Base-by-base conservation (phyloP, 2,113 vertebrate genomes). In the Tauraco erythrolophus region DNA sequence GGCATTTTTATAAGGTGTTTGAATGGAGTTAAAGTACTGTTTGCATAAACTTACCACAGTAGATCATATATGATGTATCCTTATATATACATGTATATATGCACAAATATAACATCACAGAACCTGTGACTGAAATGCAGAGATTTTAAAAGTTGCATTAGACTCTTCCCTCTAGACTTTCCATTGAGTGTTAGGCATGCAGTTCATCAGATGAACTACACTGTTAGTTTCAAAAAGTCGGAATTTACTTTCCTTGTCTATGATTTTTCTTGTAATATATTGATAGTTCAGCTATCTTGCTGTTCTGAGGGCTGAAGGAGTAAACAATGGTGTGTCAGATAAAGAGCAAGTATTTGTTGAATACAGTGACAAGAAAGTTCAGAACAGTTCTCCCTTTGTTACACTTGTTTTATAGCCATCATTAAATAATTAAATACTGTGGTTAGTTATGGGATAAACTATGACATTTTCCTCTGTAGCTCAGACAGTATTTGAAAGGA, bases 341-440 rank as follows among this genome's bases (percentile, higher is more conserved):
- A 94, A 96, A 97, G 71, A 95, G 41, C 62, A 96, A 91, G 41
- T 87, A 79, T 88, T 89, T 85, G 62, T 74, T 25, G 25, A 89
- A 84, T 54, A n/a, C 14, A 31, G 16, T 45, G 65, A 91, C 92
- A 92, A 82, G 76, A 93, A 95, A 94, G 69, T 94, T 94, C 86
- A 94, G 57, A 82, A 83, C 30, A 65, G 41, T 71, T 92, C 88
- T 97, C 51, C 48, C 37, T 84, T 92, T 91, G 74, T 89, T 95
- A 76, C 7, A n/a, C 31, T 92, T 85, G 21, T 43, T 90, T 95
- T 65, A 96, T 41, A 78, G 46, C 17, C 69, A 71, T 72, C 69
- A 89, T 91, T 92, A 95, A 94, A 94, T 92, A 87, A 92, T 82
- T 82, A 88, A 93, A 88, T 90, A 91, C 66, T 85, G 74, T 70